A percentile compares a stretch with the other conserved stretches of the same genome.
Evolutionary conservation across 2,888 invertebrate genomes (phyloP).

Genomic region (Drosophila yooni): DNA sequence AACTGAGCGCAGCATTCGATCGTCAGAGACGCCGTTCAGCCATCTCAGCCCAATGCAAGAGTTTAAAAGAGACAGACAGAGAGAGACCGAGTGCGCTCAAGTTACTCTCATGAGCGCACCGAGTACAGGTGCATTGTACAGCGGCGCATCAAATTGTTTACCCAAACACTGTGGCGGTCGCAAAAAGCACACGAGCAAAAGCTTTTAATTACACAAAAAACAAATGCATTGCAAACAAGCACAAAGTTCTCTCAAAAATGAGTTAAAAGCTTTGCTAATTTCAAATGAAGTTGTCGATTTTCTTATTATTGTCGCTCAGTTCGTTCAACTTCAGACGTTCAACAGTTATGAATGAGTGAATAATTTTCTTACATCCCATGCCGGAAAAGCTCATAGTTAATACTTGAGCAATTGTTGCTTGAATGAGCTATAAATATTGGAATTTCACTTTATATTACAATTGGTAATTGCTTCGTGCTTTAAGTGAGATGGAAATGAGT

Average conservation of each 20-base stretch:
- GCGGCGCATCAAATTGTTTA: constrained; percentile 36
- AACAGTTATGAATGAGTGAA: constrained; percentile 28
- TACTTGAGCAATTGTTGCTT: constrained; percentile 22
- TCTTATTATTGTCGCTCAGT: constrained; percentile 18
- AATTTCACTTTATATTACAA: constrained; percentile 25
- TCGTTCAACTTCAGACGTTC: constrained; percentile 52
- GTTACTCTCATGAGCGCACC: constrained; percentile 14
- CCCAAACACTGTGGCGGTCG: constrained; percentile 30
- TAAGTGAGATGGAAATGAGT: constrained; percentile 42
- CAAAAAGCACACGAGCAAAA: constrained; percentile 37
- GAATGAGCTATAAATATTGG: constrained; percentile 42
- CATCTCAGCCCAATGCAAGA: constrained; percentile 33
- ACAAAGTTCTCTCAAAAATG: constrained; percentile 1
- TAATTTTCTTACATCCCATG: constrained; percentile 21
- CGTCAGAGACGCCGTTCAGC: constrained; percentile 26
- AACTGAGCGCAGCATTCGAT: constrained; percentile 59
- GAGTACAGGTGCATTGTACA: constrained; percentile 44
- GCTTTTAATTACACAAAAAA: constrained; percentile 25
- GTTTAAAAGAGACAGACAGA: constrained; percentile 5
- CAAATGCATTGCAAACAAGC: neutral
- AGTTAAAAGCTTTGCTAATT: constrained; percentile 24
- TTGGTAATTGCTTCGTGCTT: constrained; percentile 2
- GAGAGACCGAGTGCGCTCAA: constrained; percentile 6
- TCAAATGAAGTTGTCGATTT: constrained; percentile 29
- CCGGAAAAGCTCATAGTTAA: constrained; percentile 46